These are phyloP conservation scores for Epicampocera succincta DNA, from an alignment of 2,888 invertebrate genomes.

Conservation along the genomic window DNA sequence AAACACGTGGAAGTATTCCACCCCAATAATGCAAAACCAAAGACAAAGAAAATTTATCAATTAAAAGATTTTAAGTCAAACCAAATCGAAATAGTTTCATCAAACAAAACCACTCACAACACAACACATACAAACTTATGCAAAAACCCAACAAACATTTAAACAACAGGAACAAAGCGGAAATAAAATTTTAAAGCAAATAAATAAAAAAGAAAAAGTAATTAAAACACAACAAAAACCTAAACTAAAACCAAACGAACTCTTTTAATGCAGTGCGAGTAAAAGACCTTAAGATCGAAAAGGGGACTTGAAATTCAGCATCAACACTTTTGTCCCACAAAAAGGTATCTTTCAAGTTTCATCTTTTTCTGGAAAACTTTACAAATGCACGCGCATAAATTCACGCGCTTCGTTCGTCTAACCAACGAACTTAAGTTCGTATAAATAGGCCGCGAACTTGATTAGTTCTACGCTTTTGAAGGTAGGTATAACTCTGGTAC, in stretches of 20 bases:
- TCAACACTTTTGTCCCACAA: too few relatives aligned
- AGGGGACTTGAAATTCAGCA: too few relatives aligned
- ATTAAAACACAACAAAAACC: conserved; percentile 73
- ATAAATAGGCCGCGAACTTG: too few relatives aligned
- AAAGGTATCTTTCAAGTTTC: too few relatives aligned
- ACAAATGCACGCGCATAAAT: too few relatives aligned
- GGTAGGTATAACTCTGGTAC: too few relatives aligned
- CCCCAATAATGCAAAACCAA: conserved; percentile 48
- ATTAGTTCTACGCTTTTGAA: too few relatives aligned
- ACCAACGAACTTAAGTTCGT: too few relatives aligned
- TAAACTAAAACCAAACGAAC: neutral
- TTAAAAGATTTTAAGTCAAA: conserved; percentile 55
- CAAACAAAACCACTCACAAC: conserved; percentile 4
- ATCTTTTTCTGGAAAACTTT: too few relatives aligned
- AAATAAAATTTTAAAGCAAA: conserved; percentile 70
- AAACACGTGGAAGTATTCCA: conserved; percentile 39
- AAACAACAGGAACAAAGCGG: conserved; percentile 57
- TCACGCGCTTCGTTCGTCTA: too few relatives aligned
- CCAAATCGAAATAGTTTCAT: conserved; percentile 59
- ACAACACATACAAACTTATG: conserved; percentile 51
- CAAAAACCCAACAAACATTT: conserved; percentile 58
- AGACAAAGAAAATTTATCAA: conserved; percentile 47
- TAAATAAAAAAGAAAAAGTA: conserved; percentile 52
- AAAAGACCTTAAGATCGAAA: too few relatives aligned
- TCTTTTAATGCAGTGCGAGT: neutral